phyloP scores from a whole-genome alignment of 2,797 vertebrate genomes.

The Schizopygopsis malacanthus region DNA sequence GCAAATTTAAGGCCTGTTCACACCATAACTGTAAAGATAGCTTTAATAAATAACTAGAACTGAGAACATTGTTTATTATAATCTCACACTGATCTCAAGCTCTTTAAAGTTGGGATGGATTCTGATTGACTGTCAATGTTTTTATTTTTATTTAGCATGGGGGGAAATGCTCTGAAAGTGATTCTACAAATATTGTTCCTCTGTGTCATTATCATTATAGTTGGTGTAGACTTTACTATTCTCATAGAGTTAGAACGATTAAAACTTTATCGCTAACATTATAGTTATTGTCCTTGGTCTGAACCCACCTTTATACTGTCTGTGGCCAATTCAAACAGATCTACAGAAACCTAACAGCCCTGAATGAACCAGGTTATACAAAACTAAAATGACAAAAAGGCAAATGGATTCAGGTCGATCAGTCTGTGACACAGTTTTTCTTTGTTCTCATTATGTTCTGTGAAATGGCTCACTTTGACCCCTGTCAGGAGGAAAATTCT shows the following conservation, averaged over 20 bases:
- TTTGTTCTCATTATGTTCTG: constrained; percentile 41
- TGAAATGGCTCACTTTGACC: constrained; percentile 44
- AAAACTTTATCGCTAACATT: background rate
- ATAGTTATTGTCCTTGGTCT: background rate
- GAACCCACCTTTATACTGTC: background rate
- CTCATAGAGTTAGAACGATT: background rate
- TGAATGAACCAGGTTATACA: background rate
- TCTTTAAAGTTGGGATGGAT: no score
- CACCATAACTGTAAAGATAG: no score
- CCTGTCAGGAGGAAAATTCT: constrained; percentile 42
- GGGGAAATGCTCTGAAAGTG: no score
- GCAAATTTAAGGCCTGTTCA: no score
- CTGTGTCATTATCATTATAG: no score
- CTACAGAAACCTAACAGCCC: background rate
- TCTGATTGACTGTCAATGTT: no score
- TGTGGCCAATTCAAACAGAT: background rate
- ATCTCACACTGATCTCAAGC: no score
- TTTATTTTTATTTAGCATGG: no score
- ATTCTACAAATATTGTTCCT: no score
- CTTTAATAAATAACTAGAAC: no score
- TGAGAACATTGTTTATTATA: no score
- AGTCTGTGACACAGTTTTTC: constrained; percentile 27
- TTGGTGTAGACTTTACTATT: background rate
- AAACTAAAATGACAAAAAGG: constrained; percentile 34
- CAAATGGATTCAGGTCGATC: constrained; percentile 44